Conservation (phyloP, 2,888 invertebrate species). For the Hoplodrina ambigua region DNA sequence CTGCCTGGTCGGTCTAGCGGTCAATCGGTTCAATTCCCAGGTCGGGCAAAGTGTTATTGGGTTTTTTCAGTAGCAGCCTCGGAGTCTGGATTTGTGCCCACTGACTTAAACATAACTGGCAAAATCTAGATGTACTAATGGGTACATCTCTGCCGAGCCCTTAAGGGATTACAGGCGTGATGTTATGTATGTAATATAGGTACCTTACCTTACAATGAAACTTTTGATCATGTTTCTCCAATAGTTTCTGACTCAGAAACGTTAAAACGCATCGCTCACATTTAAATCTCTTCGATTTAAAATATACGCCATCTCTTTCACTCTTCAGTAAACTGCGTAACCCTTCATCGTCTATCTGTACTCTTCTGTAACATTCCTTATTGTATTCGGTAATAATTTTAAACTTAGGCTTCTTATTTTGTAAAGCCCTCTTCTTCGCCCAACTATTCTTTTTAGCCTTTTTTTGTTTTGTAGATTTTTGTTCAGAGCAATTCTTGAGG, state of each 20-base stretch:
- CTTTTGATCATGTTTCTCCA: conserved; percentile 49
- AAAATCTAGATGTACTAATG: no score
- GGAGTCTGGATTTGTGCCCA: no score
- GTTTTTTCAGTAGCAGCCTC: no score
- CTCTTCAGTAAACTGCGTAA: conserved; percentile 38
- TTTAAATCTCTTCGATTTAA: conserved; percentile 55
- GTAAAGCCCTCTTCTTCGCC: conserved; percentile 63
- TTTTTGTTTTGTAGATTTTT: not conserved
- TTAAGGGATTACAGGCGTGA: no score
- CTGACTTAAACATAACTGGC: no score
- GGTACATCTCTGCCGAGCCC: no score
- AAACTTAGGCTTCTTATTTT: conserved; percentile 72
- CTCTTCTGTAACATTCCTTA: conserved; percentile 55
- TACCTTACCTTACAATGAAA: conserved; percentile 47
- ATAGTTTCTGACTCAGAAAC: conserved; percentile 50
- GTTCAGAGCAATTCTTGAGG: not conserved
- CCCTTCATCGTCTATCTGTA: conserved; percentile 50
- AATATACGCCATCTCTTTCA: conserved; percentile 56
- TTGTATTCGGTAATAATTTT: conserved; percentile 57
- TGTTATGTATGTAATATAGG: no score
- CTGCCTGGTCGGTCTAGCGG: no score
- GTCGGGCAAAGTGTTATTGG: no score
- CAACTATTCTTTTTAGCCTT: conserved; percentile 63
- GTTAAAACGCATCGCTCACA: conserved; percentile 61
- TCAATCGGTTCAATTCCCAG: no score